Evolutionary conservation across 2,888 invertebrate genomes (phyloP).

Genomic region (Odontothrips loti): DNA sequence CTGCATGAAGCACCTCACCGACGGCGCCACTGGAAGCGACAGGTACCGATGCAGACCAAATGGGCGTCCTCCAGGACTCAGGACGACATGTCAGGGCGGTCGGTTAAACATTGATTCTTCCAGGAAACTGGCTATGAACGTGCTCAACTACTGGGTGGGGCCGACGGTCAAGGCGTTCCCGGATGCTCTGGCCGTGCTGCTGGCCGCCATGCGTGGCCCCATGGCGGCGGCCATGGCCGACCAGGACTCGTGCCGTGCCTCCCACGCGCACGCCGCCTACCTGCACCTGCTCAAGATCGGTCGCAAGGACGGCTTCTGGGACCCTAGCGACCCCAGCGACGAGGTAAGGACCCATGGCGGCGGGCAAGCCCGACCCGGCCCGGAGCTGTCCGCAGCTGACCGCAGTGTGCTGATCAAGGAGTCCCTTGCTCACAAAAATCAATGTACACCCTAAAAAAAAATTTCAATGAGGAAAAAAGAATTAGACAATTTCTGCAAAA

Average conservation of each 20-base stretch:
- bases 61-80: not conserved
- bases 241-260: not conserved
- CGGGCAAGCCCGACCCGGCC: not conserved
- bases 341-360: not conserved
- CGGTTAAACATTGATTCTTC: too few relatives aligned
- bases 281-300: conserved; percentile 21
- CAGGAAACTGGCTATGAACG: not conserved
- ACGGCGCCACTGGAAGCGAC: not conserved
- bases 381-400: too few relatives aligned
- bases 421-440: too few relatives aligned
- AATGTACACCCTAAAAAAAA: too few relatives aligned
- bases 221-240: not conserved
- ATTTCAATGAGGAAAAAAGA: too few relatives aligned
- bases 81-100: not conserved
- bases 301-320: conserved; percentile 16
- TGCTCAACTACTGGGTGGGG: conserved; percentile 8
- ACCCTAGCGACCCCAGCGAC: not conserved
- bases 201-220: not conserved
- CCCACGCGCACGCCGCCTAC: not conserved
- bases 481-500: too few relatives aligned
- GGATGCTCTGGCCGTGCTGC: not conserved
- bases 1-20: not conserved
- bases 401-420: too few relatives aligned
- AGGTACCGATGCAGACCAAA: not conserved
- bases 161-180: conserved; percentile 11